phyloP scores from a whole-genome alignment of 2,888 invertebrate species.

The Drosophila yooni region DNA sequence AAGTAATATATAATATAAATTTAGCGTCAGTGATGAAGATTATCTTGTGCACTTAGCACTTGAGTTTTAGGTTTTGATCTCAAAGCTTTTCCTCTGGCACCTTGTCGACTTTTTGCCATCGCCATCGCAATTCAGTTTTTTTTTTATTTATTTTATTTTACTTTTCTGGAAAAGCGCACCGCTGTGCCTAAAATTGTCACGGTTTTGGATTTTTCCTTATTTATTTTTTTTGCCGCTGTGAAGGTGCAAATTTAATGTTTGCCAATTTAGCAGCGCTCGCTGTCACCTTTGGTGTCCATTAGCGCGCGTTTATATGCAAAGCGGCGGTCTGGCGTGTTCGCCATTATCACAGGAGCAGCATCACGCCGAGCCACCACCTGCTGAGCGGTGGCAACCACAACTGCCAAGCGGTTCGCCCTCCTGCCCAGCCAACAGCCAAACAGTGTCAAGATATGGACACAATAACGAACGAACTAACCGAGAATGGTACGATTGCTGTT shows the following conservation, averaged over 20 bases:
- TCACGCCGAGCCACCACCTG: conserved; percentile 76
- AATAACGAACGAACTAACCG: conserved; percentile 51
- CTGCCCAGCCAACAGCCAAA: conserved; percentile 43
- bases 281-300: conserved; percentile 83
- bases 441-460: conserved; percentile 64
- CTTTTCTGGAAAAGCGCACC: conserved; percentile 77
- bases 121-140: conserved; percentile 32
- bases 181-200: conserved; percentile 80
- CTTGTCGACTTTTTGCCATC: conserved; percentile 45
- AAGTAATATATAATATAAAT: background rate
- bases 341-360: conserved; percentile 79
- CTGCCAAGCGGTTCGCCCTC: conserved; percentile 47
- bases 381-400: conserved; percentile 62
- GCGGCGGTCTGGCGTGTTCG: conserved; percentile 67
- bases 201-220: conserved; percentile 47
- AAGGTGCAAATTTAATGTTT: conserved; percentile 82
- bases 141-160: conserved; percentile 34
- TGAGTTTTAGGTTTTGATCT: conserved; percentile 23
- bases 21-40: conserved; percentile 22
- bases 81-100: conserved; percentile 43
- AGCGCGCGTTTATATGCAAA: conserved; percentile 82
- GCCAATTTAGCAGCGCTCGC: conserved; percentile 81
- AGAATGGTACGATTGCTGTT: conserved; percentile 16
- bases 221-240: conserved; percentile 49
- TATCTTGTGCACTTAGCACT: conserved; percentile 21